These are phyloP conservation scores for Drosophila tropicalis DNA, from an alignment of 1,140 invertebrate genomes.

Conservation along the genomic window DNA sequence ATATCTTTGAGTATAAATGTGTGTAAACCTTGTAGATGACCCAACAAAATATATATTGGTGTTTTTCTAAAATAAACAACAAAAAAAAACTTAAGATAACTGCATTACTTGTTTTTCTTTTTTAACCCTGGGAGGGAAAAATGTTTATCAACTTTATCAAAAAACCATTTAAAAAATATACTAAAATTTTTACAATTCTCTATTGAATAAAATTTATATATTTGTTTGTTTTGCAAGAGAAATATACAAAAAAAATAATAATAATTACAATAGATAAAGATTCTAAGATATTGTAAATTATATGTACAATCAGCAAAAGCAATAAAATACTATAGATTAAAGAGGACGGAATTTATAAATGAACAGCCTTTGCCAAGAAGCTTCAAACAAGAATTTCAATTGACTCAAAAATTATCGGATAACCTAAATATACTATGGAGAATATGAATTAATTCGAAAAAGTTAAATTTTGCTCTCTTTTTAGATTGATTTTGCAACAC, in stretches of 20 bases:
- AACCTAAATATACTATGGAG: too few relatives aligned
- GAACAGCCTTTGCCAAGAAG: neutral
- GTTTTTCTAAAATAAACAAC: conserved; percentile 57
- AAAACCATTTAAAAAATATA: neutral
- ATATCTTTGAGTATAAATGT: conserved; percentile 58
- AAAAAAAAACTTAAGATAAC: neutral
- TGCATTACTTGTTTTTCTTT: too few relatives aligned
- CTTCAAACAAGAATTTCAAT: too few relatives aligned
- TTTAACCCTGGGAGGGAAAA: neutral
- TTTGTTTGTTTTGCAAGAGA: neutral
- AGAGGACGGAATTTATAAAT: neutral
- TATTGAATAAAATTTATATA: neutral
- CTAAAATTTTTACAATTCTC: too few relatives aligned
- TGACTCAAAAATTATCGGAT: too few relatives aligned
- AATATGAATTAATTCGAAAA: too few relatives aligned
- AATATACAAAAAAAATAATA: neutral
- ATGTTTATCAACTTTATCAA: neutral
- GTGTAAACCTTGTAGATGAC: conserved; percentile 69
- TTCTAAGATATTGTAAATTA: neutral
- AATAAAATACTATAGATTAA: neutral
- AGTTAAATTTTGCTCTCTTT: too few relatives aligned
- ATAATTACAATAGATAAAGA: neutral
- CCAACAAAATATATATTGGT: conserved; percentile 58
- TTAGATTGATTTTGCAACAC: too few relatives aligned
- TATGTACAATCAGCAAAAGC: neutral